Conservation (phyloP, 2,797 vertebrate genomes). For the Poeciliopsis gracilis region DNA sequence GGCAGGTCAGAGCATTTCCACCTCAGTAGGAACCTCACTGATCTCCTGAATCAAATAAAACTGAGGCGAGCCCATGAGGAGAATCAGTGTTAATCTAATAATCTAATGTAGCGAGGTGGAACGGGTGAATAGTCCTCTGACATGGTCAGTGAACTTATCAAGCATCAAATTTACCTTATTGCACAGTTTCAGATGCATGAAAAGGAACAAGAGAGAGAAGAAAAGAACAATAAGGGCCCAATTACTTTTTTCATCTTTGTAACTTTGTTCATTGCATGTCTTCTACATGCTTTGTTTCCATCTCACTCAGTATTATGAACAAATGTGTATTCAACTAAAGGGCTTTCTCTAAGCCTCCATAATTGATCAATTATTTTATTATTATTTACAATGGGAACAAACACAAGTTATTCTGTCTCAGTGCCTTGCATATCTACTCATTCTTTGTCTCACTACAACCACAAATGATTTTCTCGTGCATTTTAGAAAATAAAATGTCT, state of each 20-base stretch:
- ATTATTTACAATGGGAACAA: constrained; percentile 54
- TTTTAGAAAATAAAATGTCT: neutral
- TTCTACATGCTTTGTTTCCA: constrained; percentile 53
- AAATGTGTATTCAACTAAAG: constrained; percentile 50
- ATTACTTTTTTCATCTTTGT: constrained; percentile 27
- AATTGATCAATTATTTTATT: constrained; percentile 64
- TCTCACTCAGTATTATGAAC: constrained; percentile 54
- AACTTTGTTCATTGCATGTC: constrained; percentile 20
- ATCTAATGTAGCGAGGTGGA: constrained; percentile 65
- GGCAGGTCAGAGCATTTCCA: constrained; percentile 67
- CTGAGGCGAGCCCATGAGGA: constrained; percentile 60
- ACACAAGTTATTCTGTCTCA: constrained; percentile 12
- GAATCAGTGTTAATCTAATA: constrained; percentile 74
- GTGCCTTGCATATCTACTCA: neutral
- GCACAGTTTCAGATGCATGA: constrained; percentile 64
- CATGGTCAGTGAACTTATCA: constrained; percentile 69
- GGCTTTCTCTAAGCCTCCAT: constrained; percentile 64
- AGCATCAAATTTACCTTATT: constrained; percentile 65
- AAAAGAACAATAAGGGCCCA: constrained; percentile 30
- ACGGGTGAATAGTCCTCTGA: constrained; percentile 73
- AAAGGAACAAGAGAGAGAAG: constrained; percentile 39
- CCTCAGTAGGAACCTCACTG: constrained; percentile 58
- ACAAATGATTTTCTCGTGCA: neutral
- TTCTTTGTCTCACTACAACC: neutral
- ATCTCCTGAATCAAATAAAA: constrained; percentile 71